A percentile compares a stretch with the other conserved stretches of the same genome.
phyloP scores from a whole-genome alignment of 2,797 vertebrate genomes.

The Gymnothorax reevesii region DNA sequence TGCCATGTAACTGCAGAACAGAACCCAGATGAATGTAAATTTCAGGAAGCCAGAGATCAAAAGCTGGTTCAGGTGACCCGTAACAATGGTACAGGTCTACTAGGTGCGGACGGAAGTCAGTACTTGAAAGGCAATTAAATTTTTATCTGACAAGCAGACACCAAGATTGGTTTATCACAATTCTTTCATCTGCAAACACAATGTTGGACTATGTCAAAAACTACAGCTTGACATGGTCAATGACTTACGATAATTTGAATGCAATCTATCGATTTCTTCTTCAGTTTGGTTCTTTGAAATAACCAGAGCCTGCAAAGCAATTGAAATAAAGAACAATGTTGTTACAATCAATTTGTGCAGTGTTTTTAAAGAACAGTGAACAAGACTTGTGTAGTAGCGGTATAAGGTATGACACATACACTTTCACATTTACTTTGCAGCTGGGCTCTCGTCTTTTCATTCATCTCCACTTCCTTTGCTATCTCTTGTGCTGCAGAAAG shows the following conservation, averaged over 20 bases:
- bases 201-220: no score
- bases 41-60: background rate
- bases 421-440: constrained; percentile 73
- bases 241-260: constrained; percentile 88
- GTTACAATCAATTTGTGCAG: background rate
- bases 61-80: background rate
- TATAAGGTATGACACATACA: constrained; percentile 72
- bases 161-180: background rate
- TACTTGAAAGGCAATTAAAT: background rate
- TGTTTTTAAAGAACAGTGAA: background rate
- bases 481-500: constrained; percentile 82
- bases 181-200: background rate
- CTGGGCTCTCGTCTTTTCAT: constrained; percentile 80
- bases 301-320: constrained; percentile 74
- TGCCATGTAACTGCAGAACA: background rate
- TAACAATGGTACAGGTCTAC: background rate
- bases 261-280: constrained; percentile 86
- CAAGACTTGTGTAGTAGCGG: background rate
- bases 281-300: constrained; percentile 87
- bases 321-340: constrained; percentile 12
- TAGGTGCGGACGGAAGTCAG: background rate
- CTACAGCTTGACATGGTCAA: background rate
- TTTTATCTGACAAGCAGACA: background rate
- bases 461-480: constrained; percentile 84
- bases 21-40: background rate